Percentiles rank a stretch among this genome's conserved stretches.
phyloP scores from a whole-genome alignment of 2,797 vertebrate species.

The Onychomys leucogaster region DNA sequence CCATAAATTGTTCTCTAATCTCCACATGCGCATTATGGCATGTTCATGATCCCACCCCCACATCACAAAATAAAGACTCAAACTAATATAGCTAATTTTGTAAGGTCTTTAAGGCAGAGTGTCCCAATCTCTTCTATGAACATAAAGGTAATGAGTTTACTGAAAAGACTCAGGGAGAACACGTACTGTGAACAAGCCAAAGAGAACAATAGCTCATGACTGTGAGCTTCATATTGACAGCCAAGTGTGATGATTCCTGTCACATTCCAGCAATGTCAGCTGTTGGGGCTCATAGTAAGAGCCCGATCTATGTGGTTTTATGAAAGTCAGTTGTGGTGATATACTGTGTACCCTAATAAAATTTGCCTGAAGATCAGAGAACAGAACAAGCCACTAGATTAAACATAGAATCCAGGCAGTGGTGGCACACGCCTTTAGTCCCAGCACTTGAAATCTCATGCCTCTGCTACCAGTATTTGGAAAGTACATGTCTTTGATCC shows the following conservation, averaged over 20 bases:
- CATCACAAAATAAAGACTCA: not conserved
- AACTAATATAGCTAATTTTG: not conserved
- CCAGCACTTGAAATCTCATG: too few species aligned
- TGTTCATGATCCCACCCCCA: not conserved
- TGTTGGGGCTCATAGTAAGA: not conserved
- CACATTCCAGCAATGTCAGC: not conserved
- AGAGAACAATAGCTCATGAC: not conserved
- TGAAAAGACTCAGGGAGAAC: not conserved
- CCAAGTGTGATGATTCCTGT: not conserved
- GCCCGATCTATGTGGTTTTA: not conserved
- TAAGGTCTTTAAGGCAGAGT: slow-evolving; percentile 26
- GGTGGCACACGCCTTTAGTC: too few species aligned
- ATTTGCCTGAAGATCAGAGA: too few species aligned
- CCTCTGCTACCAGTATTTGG: too few species aligned
- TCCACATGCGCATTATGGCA: not conserved
- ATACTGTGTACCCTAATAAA: too few species aligned
- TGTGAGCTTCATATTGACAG: not conserved
- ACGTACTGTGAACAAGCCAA: not conserved
- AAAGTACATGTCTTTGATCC: too few species aligned
- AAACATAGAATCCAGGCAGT: too few species aligned
- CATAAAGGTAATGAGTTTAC: not conserved
- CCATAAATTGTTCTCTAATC: not conserved
- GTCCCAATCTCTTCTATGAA: not conserved
- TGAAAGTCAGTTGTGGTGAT: too few species aligned
- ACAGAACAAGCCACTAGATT: too few species aligned